These are phyloP conservation scores for Sciaenops ocellatus DNA, from an alignment of 2,797 vertebrate species.

Conservation along the genomic window DNA sequence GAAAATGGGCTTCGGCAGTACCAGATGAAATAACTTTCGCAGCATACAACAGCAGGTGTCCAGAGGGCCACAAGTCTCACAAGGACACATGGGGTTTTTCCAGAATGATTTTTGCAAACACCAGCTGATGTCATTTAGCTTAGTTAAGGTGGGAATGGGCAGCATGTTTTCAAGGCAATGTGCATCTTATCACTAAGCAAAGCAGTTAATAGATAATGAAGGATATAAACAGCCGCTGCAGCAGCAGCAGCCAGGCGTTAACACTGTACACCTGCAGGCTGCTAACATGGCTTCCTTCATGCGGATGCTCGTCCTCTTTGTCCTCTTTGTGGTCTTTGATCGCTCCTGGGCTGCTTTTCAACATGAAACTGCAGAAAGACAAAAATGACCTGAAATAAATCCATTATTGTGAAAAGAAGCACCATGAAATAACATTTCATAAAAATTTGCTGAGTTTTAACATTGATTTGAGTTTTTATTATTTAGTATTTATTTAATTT, in stretches of 20 bases:
- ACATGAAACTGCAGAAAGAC: too few species aligned
- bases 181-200: slow-evolving; percentile 33
- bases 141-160: slow-evolving; percentile 49
- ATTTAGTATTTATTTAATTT: too few species aligned
- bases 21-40: too few species aligned
- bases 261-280: slow-evolving; percentile 21
- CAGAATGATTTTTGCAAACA: background rate
- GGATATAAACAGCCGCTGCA: slow-evolving; percentile 35
- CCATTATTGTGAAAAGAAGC: too few species aligned
- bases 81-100: background rate
- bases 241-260: slow-evolving; percentile 15
- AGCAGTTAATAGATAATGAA: background rate
- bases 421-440: background rate
- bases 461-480: too few species aligned
- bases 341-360: slow-evolving; percentile 47
- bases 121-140: background rate
- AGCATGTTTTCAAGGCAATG: slow-evolving; percentile 48
- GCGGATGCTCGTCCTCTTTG: slow-evolving; percentile 42
- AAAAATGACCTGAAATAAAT: too few species aligned
- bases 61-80: slow-evolving; percentile 11
- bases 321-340: slow-evolving; percentile 42
- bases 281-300: slow-evolving; percentile 60
- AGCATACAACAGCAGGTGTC: slow-evolving; percentile 29
- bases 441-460: too few species aligned
- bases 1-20: too few species aligned